Evolutionary conservation across 1,140 invertebrate genomes (phyloP).

Genomic region (Lordiphosa mommai): DNA sequence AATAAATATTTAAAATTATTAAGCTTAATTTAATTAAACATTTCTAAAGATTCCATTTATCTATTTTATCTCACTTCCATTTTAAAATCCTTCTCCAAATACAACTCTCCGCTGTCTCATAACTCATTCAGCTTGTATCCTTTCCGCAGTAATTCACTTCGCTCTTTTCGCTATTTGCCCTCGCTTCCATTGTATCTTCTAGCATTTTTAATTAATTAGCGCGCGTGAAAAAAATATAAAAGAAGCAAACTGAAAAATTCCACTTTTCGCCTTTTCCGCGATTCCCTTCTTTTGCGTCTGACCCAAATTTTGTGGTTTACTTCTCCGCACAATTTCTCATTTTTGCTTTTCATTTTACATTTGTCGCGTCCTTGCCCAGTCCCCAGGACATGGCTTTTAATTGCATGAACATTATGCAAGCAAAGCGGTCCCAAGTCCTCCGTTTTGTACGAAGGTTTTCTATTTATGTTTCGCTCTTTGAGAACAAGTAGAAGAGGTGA

Average conservation of each 20-base stretch:
- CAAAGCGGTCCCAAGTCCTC: constrained; percentile 41
- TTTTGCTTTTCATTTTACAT: constrained; percentile 52
- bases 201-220: constrained; percentile 47
- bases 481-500: constrained; percentile 32
- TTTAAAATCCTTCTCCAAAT: too few relatives aligned
- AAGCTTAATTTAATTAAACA: too few relatives aligned
- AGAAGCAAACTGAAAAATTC: constrained; percentile 6
- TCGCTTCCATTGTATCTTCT: constrained; percentile 25
- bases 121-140: background rate
- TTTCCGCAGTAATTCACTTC: constrained; percentile 21
- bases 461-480: constrained; percentile 7
- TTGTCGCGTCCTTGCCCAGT: constrained; percentile 41
- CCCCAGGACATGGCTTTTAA: constrained; percentile 57
- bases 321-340: constrained; percentile 27
- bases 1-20: too few relatives aligned
- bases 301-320: constrained; percentile 55
- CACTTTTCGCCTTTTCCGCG: constrained; percentile 25
- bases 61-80: too few relatives aligned
- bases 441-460: constrained; percentile 47
- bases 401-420: constrained; percentile 72
- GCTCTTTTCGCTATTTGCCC: background rate
- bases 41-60: too few relatives aligned
- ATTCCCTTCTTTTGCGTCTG: constrained; percentile 16
- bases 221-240: constrained; percentile 16
- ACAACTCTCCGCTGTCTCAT: background rate